Conservation (phyloP, 2,797 vertebrate genomes). For the Myotis daubentonii region DNA sequence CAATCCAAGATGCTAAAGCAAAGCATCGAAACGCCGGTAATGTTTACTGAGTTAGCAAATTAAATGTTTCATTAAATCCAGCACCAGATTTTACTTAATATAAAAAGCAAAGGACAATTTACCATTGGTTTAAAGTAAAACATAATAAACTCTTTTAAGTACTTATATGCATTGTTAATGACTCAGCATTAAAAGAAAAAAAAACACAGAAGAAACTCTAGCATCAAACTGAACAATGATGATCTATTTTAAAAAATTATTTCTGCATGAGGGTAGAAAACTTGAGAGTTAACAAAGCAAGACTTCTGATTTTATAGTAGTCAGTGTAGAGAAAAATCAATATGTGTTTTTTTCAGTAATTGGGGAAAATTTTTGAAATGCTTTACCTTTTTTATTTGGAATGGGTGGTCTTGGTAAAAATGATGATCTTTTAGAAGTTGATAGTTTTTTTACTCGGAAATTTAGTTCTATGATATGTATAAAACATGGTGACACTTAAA, state of each 20-base stretch:
- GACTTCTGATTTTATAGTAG: not conserved
- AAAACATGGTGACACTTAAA: not conserved
- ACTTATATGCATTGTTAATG: not conserved
- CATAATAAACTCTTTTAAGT: not conserved
- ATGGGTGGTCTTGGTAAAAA: constrained; percentile 1
- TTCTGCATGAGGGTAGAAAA: not conserved
- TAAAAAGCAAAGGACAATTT: not conserved
- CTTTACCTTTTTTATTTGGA: not conserved
- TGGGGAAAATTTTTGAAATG: constrained; percentile 8
- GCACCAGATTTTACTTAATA: not conserved
- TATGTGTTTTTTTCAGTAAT: not conserved
- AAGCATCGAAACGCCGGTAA: not conserved
- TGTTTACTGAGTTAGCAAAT: not conserved
- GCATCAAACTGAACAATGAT: not conserved
- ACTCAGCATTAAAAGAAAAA: not conserved
- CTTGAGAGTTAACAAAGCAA: not conserved
- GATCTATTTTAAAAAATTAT: not conserved
- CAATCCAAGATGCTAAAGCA: not conserved
- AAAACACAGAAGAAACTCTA: not conserved
- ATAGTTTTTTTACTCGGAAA: not conserved
- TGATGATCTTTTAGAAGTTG: not conserved
- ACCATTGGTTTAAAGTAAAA: not conserved
- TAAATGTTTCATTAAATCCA: not conserved
- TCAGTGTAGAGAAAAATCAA: not conserved
- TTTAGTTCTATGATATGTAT: not conserved